These are phyloP conservation scores for Okapia johnstoni DNA, from an alignment of 2,113 vertebrate species.

Conservation along the genomic window DNA sequence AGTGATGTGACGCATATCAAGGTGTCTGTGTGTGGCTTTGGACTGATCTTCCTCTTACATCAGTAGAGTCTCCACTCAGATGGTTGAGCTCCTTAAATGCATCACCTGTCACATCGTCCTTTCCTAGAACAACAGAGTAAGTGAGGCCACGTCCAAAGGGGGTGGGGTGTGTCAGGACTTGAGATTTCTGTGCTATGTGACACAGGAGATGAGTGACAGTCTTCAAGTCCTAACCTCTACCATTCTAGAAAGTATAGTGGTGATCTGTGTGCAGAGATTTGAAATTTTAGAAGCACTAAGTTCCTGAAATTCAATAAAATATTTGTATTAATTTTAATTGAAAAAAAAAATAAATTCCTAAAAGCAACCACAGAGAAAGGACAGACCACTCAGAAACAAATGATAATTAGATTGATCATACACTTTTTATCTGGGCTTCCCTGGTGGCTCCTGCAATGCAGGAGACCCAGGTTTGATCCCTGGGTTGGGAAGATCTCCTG, in stretches of 20 bases:
- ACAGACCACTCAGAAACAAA: neutral
- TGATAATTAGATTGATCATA: neutral
- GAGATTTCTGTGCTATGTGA: neutral
- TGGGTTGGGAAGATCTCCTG: neutral
- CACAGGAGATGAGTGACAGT: neutral
- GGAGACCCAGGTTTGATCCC: neutral
- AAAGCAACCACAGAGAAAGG: neutral
- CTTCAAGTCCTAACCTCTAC: neutral
- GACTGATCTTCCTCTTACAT: neutral
- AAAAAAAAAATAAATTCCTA: neutral
- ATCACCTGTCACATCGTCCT: neutral
- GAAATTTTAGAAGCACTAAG: conserved; percentile 50
- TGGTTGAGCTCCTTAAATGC: neutral
- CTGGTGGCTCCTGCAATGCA: neutral
- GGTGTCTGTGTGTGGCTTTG: fast-evolving
- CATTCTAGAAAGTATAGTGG: neutral
- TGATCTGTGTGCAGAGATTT: conserved; percentile 46
- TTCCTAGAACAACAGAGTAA: neutral
- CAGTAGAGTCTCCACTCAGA: neutral
- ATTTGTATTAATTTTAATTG: conserved; percentile 61
- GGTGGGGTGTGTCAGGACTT: neutral
- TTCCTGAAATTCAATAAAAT: conserved; percentile 63
- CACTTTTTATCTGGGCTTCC: neutral
- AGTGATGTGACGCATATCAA: fast-evolving
- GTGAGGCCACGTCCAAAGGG: fast-evolving